Conservation (phyloP, 1,140 invertebrate species). For the Pachyrhynchus sulphureomaculatus region DNA sequence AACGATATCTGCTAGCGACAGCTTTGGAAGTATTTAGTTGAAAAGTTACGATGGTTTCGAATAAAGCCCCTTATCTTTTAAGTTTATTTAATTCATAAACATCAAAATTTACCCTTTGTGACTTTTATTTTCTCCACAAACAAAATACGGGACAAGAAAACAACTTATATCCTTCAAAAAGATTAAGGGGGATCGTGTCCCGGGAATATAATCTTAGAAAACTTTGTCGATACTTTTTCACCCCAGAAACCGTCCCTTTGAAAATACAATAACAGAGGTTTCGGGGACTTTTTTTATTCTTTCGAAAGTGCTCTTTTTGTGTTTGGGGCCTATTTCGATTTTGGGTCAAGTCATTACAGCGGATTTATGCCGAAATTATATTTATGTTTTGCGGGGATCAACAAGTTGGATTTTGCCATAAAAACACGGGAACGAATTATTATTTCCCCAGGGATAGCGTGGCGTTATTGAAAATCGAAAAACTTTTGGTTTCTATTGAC, state of each 20-base stretch:
- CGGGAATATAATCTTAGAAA: constrained; percentile 5
- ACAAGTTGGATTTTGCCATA: constrained; percentile 13
- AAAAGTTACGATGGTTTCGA: no score
- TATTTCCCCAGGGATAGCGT: neutral
- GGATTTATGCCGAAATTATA: constrained; percentile 25
- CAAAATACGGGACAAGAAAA: neutral
- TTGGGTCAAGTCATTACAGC: constrained; percentile 20
- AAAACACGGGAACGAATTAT: constrained; percentile 6
- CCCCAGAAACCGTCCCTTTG: constrained; percentile 10
- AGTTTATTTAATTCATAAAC: neutral
- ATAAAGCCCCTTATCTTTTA: neutral
- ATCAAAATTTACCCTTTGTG: neutral
- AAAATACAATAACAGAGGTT: constrained; percentile 21
- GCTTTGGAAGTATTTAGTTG: no score
- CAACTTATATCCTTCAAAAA: neutral
- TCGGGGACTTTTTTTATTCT: constrained; percentile 5
- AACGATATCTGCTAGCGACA: no score
- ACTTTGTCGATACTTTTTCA: neutral
- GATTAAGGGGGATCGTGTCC: constrained; percentile 6
- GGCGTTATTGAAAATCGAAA: constrained; percentile 1
- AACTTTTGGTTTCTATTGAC: neutral
- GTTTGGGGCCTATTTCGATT: constrained; percentile 10
- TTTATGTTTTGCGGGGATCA: constrained; percentile 17
- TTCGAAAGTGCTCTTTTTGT: constrained; percentile 13
- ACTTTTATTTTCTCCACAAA: constrained; percentile 4